Evolutionary conservation across 2,113 vertebrate genomes (phyloP).

Genomic region (Aegithalos caudatus): DNA sequence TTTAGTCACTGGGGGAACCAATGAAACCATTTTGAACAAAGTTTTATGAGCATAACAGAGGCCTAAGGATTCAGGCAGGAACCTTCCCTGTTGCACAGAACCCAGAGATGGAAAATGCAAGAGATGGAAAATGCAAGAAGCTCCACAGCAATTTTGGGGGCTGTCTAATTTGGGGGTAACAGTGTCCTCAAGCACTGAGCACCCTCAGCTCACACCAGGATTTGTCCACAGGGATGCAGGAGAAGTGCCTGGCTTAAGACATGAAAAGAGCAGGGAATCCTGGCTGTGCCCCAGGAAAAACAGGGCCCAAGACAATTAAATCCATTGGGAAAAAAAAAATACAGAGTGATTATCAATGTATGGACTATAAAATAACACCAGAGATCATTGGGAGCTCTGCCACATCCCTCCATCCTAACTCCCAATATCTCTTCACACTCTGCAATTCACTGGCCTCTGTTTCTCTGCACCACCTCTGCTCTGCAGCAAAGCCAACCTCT

Average conservation of each 20-base stretch:
- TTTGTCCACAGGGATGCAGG: not conserved
- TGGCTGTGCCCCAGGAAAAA: not conserved
- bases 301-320: not conserved
- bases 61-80: not conserved
- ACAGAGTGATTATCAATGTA: not conserved
- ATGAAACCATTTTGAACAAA: not conserved
- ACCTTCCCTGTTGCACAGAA: not conserved
- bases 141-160: no score
- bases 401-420: not conserved
- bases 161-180: not conserved
- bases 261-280: not conserved
- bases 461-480: not conserved
- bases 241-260: not conserved
- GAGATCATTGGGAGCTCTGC: not conserved
- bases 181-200: no score
- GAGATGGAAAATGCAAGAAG: not conserved
- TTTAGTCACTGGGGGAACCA: not conserved
- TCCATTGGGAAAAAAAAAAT: not conserved
- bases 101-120: not conserved
- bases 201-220: not conserved
- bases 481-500: not conserved
- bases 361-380: not conserved
- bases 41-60: not conserved
- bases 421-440: not conserved
- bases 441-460: not conserved